Conservation (phyloP, 64 coral and sea anemone species). For the Montipora cactus region DNA sequence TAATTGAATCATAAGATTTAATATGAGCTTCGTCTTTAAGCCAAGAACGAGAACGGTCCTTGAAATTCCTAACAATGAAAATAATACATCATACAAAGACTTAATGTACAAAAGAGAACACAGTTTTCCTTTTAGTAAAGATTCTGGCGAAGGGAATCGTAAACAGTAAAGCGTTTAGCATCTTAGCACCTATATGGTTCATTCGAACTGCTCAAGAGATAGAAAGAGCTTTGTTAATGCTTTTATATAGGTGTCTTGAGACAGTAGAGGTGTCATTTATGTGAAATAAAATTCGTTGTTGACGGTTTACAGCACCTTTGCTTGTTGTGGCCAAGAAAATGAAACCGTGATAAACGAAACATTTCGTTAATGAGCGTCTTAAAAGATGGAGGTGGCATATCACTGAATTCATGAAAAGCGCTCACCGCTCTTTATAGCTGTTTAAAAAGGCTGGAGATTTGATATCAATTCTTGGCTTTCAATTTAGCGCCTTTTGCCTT, state of each 20-base stretch:
- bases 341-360: no score
- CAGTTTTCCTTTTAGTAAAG: neutral
- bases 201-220: neutral
- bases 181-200: neutral
- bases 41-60: neutral
- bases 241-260: neutral
- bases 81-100: neutral
- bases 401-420: no score
- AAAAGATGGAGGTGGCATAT: no score
- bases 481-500: no score
- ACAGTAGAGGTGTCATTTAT: neutral
- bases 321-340: neutral
- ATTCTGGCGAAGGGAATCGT: neutral
- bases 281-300: neutral
- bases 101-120: neutral
- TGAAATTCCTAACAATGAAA: conserved; percentile 22
- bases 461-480: no score
- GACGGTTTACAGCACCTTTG: neutral
- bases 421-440: no score
- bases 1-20: neutral
- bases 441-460: no score
- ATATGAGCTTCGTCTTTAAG: neutral
- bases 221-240: neutral
- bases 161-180: neutral
- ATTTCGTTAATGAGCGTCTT: no score